Evolutionary conservation across 2,797 vertebrate genomes (phyloP).

Genomic region (Paramormyrops hopkinsi): DNA sequence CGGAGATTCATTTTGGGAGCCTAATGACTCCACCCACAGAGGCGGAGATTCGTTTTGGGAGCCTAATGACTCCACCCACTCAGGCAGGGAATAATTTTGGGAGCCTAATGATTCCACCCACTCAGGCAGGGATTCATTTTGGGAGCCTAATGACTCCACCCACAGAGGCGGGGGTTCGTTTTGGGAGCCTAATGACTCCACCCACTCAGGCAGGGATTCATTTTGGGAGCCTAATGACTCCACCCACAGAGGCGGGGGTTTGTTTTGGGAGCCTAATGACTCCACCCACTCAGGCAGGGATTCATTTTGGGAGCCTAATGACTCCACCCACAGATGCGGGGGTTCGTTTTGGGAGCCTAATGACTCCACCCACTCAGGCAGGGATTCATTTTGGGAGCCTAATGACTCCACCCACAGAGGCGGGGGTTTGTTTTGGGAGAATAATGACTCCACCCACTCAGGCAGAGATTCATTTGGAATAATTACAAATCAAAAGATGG

Average conservation of each 20-base stretch:
- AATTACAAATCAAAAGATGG: slow-evolving; percentile 29
- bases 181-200: not conserved
- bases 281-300: fast-evolving
- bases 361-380: not conserved
- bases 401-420: not conserved
- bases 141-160: not conserved
- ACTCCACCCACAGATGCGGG: not conserved
- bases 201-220: not conserved
- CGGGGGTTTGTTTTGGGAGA: not conserved
- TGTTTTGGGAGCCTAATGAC: not conserved
- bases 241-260: not conserved
- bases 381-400: not conserved
- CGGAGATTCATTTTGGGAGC: not conserved
- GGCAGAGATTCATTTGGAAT: not conserved
- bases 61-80: not conserved
- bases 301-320: not conserved
- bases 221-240: not conserved
- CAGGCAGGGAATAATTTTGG: not conserved
- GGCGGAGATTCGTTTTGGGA: not conserved
- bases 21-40: not conserved
- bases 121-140: not conserved
- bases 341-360: not conserved
- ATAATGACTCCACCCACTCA: not conserved
- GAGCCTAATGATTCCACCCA: not conserved
- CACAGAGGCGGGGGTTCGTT: not conserved